phyloP scores from a whole-genome alignment of 1,140 invertebrate genomes.

The Drosophila oshimai region DNA sequence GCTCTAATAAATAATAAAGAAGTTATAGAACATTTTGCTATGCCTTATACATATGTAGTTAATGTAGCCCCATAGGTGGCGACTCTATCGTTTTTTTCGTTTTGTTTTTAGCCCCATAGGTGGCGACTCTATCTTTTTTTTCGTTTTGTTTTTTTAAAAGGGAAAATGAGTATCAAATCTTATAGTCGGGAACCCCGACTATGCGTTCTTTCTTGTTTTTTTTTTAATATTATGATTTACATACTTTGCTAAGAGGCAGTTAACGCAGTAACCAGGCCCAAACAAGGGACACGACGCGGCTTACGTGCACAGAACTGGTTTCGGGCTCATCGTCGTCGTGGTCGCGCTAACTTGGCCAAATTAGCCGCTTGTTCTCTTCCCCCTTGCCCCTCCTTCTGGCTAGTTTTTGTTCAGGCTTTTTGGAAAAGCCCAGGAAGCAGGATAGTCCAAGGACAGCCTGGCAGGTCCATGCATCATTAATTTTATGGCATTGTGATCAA shows the following conservation, averaged over 20 bases:
- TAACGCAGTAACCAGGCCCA: not conserved
- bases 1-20: too few relatives aligned
- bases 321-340: constrained; percentile 17
- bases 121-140: too few relatives aligned
- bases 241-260: constrained; percentile 20
- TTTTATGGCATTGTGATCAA: constrained; percentile 17
- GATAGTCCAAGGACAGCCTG: constrained; percentile 38
- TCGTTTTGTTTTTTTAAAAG: too few relatives aligned
- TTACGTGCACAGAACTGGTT: constrained; percentile 40
- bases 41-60: too few relatives aligned
- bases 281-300: constrained; percentile 16
- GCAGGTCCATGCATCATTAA: constrained; percentile 35
- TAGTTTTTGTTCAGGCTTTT: constrained; percentile 1
- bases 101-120: too few relatives aligned
- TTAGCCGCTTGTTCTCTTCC: constrained; percentile 9
- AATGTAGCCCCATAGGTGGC: too few relatives aligned
- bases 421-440: constrained; percentile 43
- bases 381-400: not conserved
- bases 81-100: too few relatives aligned
- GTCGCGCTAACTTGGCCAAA: constrained; percentile 30
- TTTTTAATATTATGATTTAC: constrained; percentile 43
- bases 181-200: too few relatives aligned
- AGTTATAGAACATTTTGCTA: too few relatives aligned
- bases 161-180: too few relatives aligned
- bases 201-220: too few relatives aligned